These are phyloP conservation scores for Eremobia ochroleuca DNA, from an alignment of 2,888 invertebrate genomes.

Conservation along the genomic window DNA sequence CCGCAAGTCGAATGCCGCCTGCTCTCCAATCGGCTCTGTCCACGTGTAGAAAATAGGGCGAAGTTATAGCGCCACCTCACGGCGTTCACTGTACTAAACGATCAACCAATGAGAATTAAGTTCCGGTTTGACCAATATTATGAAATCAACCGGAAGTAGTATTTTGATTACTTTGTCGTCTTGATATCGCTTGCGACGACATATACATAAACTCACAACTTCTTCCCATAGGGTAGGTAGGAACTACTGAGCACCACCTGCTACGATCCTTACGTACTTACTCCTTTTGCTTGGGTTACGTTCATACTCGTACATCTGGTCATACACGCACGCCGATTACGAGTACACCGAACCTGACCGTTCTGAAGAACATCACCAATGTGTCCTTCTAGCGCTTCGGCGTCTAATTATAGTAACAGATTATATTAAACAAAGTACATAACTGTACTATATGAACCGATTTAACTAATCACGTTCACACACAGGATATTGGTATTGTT, in stretches of 20 bases:
- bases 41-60: no score
- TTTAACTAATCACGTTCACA: background rate
- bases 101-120: no score
- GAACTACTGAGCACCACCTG: background rate
- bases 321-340: background rate
- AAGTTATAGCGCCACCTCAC: no score
- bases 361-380: background rate
- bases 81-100: no score
- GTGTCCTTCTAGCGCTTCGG: background rate
- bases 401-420: background rate
- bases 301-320: background rate
- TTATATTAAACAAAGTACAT: background rate
- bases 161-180: no score
- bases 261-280: background rate
- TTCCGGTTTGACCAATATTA: no score
- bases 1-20: no score
- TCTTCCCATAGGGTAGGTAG: no score
- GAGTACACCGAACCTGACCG: background rate
- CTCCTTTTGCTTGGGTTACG: background rate
- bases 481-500: background rate
- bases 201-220: no score
- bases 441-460: background rate
- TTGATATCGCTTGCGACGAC: no score
- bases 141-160: no score
- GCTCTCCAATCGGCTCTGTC: no score